Evolutionary conservation across 2,888 invertebrate species (phyloP).

Genomic region (Acheta domesticus): DNA sequence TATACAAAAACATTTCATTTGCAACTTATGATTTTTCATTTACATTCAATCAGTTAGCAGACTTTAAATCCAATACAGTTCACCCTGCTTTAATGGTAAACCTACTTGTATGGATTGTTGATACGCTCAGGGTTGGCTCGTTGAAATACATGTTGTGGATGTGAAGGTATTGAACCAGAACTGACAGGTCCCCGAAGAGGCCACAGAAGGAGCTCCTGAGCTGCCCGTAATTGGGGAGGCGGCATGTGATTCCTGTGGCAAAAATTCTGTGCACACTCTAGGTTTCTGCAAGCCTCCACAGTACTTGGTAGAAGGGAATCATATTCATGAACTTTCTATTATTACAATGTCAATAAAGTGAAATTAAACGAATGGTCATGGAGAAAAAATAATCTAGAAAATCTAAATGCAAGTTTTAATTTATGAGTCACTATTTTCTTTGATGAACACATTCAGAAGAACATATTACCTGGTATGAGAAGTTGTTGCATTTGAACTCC

Average conservation of each 20-base stretch:
- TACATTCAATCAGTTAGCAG: too few species aligned
- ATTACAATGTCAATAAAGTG: too few species aligned
- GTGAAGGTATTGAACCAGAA: slow-evolving; percentile 37
- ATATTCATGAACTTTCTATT: too few species aligned
- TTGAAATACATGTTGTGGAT: slow-evolving; percentile 45
- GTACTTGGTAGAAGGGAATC: background rate
- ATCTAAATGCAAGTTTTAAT: too few species aligned
- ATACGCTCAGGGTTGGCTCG: slow-evolving; percentile 46
- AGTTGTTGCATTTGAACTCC: too few species aligned
- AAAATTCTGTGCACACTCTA: background rate
- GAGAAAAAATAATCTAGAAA: background rate
- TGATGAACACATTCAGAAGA: too few species aligned
- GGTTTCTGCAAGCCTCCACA: background rate
- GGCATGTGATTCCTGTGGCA: background rate
- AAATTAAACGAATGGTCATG: too few species aligned
- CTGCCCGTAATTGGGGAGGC: slow-evolving; percentile 41
- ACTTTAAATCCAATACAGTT: too few species aligned
- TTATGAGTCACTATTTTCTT: too few species aligned
- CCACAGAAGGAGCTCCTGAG: slow-evolving; percentile 47
- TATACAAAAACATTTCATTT: too few species aligned
- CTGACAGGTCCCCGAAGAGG: slow-evolving; percentile 39
- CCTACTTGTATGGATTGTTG: slow-evolving; percentile 46
- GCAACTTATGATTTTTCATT: too few species aligned
- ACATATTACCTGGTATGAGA: too few species aligned
- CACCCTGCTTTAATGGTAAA: background rate